Conservation (phyloP, 2,113 vertebrate genomes). For the Semnornis frantzii region DNA sequence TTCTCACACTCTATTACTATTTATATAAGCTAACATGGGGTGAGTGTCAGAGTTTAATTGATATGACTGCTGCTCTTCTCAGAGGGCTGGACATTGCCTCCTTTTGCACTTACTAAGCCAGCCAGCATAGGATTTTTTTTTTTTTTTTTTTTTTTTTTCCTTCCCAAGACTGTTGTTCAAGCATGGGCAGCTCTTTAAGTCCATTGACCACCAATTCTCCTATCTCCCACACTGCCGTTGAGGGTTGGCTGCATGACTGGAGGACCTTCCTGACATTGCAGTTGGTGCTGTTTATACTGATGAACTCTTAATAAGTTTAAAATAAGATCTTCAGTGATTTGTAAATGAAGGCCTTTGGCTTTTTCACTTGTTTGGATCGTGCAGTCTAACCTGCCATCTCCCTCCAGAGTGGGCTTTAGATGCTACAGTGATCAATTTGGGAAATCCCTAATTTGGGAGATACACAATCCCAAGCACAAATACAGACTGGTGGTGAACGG, state of each 20-base stretch:
- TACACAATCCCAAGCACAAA: too few relatives aligned
- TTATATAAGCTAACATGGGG: neutral
- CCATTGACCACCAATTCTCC: neutral
- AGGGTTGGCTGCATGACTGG: neutral
- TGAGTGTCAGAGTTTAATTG: neutral
- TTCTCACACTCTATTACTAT: constrained; percentile 4
- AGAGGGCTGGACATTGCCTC: neutral
- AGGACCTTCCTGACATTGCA: neutral
- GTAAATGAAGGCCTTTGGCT: neutral
- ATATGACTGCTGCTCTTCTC: neutral
- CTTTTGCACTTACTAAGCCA: neutral
- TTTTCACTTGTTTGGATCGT: neutral
- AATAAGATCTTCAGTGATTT: neutral
- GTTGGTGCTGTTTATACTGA: neutral
- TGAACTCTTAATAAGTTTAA: neutral
- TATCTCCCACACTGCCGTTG: neutral
- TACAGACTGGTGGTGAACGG: too few relatives aligned
- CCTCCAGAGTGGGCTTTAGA: neutral
- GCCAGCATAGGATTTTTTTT: rapidly evolving
- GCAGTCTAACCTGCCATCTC: neutral
- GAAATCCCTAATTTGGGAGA: neutral
- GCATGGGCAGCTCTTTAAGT: neutral
- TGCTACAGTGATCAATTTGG: neutral
- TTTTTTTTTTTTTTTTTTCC: neutral
- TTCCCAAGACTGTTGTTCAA: neutral